phyloP scores from a whole-genome alignment of 2,888 invertebrate genomes.

The Eustalomyia histrio region DNA sequence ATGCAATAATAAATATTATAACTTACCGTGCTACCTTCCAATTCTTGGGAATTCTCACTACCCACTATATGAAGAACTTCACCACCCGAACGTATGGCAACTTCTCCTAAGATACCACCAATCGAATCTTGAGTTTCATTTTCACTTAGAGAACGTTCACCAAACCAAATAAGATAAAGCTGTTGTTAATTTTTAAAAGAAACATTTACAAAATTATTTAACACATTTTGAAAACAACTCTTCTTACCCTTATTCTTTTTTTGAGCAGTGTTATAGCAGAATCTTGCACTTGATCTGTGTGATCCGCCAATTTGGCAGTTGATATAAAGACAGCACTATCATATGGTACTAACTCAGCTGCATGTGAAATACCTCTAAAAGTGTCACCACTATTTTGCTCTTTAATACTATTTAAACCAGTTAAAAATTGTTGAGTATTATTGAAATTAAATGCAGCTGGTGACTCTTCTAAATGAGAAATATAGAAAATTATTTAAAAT shows the following conservation, averaged over 20 bases:
- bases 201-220: neutral
- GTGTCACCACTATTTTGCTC: conserved; percentile 80
- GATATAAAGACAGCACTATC: conserved; percentile 84
- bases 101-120: conserved; percentile 79
- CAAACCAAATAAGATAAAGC: conserved; percentile 81
- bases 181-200: conserved; percentile 66
- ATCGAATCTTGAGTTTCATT: conserved; percentile 78
- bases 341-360: conserved; percentile 83
- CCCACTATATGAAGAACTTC: conserved; percentile 79
- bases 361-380: conserved; percentile 82
- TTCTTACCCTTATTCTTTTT: conserved; percentile 79
- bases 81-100: conserved; percentile 80
- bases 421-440: conserved; percentile 77
- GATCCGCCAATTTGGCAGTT: conserved; percentile 81
- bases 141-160: conserved; percentile 77
- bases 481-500: neutral
- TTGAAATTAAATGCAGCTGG: conserved; percentile 78
- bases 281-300: conserved; percentile 80
- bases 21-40: conserved; percentile 78
- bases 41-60: conserved; percentile 75
- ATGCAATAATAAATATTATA: neutral
- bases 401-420: conserved; percentile 78
- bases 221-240: conserved; percentile 50
- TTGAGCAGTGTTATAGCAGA: conserved; percentile 79
- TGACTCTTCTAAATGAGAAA: conserved; percentile 69